A percentile compares a stretch with the other conserved stretches of the same genome.
Conservation (phyloP, 37 sponge, comb jelly and placozoan genomes). For the Oscarella lobularis region DNA sequence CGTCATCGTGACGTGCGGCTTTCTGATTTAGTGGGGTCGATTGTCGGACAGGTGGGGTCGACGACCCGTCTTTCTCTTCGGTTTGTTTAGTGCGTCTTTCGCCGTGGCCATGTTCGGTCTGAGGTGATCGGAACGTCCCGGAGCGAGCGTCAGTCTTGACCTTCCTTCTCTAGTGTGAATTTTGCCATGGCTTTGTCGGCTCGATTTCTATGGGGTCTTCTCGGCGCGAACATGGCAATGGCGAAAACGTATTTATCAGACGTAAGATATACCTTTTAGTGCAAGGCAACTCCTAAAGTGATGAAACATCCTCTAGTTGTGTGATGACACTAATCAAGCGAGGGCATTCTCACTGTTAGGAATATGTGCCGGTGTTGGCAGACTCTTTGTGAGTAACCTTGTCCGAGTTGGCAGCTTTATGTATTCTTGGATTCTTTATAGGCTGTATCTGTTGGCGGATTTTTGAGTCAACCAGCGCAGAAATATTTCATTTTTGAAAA, state of each 20-base stretch:
- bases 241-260: slow-evolving; percentile 81
- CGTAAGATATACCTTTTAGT: slow-evolving; percentile 14
- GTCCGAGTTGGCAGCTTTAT: background rate
- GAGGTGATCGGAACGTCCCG: too few species aligned
- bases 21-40: slow-evolving; percentile 46
- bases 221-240: slow-evolving; percentile 72
- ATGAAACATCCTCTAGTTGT: slow-evolving; percentile 26
- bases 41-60: slow-evolving; percentile 56
- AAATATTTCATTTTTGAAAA: slow-evolving; percentile 42
- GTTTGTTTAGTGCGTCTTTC: slow-evolving; percentile 41
- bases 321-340: slow-evolving; percentile 84
- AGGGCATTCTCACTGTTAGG: slow-evolving; percentile 54
- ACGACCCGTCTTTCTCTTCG: slow-evolving; percentile 49
- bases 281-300: background rate
- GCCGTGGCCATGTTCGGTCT: too few species aligned
- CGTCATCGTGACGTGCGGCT: too few species aligned
- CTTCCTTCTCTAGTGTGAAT: slow-evolving; percentile 63
- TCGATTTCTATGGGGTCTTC: slow-evolving; percentile 71
- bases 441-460: slow-evolving; percentile 69
- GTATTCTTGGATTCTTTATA: slow-evolving; percentile 13
- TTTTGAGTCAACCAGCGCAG: slow-evolving; percentile 67
- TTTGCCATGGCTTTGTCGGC: slow-evolving; percentile 63
- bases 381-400: slow-evolving; percentile 33
- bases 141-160: too few species aligned
- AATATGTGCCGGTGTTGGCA: slow-evolving; percentile 30